A percentile compares a stretch with the other conserved stretches of the same genome.
These are phyloP conservation scores for Geotrupes spiniger DNA, from an alignment of 2,888 invertebrate genomes.

Conservation along the genomic window DNA sequence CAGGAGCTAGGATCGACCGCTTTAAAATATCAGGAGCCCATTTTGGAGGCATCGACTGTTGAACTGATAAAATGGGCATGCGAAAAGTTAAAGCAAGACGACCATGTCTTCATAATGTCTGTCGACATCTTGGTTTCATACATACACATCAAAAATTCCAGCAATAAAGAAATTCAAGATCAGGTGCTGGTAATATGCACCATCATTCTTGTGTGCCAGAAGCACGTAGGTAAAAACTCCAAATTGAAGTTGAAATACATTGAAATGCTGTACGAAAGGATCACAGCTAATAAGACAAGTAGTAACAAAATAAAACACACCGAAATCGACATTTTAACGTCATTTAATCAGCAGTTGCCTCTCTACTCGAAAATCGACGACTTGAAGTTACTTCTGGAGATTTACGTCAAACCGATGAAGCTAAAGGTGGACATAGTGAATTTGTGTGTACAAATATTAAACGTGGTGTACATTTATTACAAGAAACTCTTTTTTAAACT, in stretches of 20 bases:
- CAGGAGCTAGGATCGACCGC: constrained; percentile 8
- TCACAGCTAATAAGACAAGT: constrained; percentile 31
- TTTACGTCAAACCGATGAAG: constrained; percentile 35
- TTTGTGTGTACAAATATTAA: constrained; percentile 39
- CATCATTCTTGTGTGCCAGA: constrained; percentile 37
- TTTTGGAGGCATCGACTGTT: constrained; percentile 33
- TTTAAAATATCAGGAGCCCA: constrained; percentile 34
- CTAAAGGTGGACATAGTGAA: constrained; percentile 34
- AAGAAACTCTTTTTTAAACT: constrained; percentile 35
- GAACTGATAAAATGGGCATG: constrained; percentile 38
- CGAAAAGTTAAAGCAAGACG: constrained; percentile 36
- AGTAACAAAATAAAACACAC: constrained; percentile 26
- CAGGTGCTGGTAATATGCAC: constrained; percentile 33
- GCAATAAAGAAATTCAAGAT: constrained; percentile 32
- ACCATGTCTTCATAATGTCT: constrained; percentile 41
- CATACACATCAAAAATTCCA: constrained; percentile 30
- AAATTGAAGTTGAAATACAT: constrained; percentile 34
- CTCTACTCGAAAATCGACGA: constrained; percentile 38
- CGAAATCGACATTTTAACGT: constrained; percentile 38
- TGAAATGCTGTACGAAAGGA: constrained; percentile 29
- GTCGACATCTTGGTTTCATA: constrained; percentile 40
- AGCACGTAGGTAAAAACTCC: constrained; percentile 36
- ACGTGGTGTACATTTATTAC: constrained; percentile 34
- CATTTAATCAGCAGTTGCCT: constrained; percentile 36
- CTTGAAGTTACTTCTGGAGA: constrained; percentile 39